These are phyloP conservation scores for Thalassarche chlororhynchos DNA, from an alignment of 2,113 vertebrate genomes.

Conservation along the genomic window DNA sequence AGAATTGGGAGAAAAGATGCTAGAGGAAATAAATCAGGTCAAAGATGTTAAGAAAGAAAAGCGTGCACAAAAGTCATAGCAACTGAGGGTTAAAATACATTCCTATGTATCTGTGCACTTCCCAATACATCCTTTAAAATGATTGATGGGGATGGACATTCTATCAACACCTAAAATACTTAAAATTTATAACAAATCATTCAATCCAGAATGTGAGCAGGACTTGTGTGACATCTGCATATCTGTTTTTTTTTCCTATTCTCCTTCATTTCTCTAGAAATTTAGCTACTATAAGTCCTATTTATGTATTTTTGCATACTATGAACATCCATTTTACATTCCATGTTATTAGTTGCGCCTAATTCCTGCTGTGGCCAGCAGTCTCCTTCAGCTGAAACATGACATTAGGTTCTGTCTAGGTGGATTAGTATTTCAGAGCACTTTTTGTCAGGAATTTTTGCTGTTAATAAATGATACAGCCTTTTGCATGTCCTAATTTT, in stretches of 20 bases:
- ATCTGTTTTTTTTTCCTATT: background rate
- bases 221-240: background rate
- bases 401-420: background rate
- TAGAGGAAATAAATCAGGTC: conserved; percentile 6
- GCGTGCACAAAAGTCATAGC: background rate
- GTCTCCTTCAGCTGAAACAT: background rate
- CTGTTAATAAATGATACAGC: background rate
- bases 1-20: background rate
- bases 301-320: background rate
- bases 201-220: background rate
- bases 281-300: background rate
- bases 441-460: background rate
- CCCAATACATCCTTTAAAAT: background rate
- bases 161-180: background rate
- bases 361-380: background rate
- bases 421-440: background rate
- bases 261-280: background rate
- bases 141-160: background rate
- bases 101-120: background rate
- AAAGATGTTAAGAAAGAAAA: background rate
- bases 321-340: background rate
- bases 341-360: background rate
- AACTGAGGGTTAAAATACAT: background rate
- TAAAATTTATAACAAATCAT: background rate
- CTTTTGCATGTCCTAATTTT: background rate